These are phyloP conservation scores for Hypolimnas misippus DNA, from an alignment of 2,888 invertebrate genomes.

Conservation along the genomic window DNA sequence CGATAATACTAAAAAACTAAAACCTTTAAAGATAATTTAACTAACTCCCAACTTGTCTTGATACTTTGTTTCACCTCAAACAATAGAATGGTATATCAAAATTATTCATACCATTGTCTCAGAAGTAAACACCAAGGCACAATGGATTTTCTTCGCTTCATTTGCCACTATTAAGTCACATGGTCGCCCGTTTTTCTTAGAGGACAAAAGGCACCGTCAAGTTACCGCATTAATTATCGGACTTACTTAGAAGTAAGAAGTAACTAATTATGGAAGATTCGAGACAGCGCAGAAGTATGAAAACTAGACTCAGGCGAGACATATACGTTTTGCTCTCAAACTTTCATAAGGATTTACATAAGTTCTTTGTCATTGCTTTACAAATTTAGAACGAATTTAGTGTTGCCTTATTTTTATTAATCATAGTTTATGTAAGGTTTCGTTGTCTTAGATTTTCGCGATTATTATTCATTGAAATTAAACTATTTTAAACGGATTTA, in stretches of 20 bases:
- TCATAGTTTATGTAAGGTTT: too few species aligned
- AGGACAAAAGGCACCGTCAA: conserved; percentile 14
- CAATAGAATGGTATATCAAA: conserved; percentile 13
- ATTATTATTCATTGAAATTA: too few species aligned
- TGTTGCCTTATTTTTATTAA: too few species aligned
- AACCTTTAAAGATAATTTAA: background rate
- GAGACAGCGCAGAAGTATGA: background rate
- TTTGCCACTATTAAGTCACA: conserved; percentile 21
- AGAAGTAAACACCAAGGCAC: conserved; percentile 9
- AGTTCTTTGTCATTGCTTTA: too few species aligned
- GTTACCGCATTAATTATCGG: conserved; percentile 20
- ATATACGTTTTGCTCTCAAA: too few species aligned
- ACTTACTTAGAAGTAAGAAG: conserved; percentile 6
- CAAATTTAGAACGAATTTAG: too few species aligned
- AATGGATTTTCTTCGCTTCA: conserved; percentile 21
- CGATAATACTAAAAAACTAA: background rate
- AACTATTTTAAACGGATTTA: too few species aligned
- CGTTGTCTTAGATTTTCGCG: too few species aligned
- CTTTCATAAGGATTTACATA: too few species aligned
- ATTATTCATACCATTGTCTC: conserved; percentile 26
- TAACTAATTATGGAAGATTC: conserved; percentile 4
- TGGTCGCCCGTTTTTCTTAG: conserved; percentile 19
- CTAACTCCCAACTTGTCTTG: conserved; percentile 5
- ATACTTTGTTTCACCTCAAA: conserved; percentile 2
- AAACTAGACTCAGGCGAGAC: background rate